Evolutionary conservation across 2,797 vertebrate species (phyloP).

Genomic region (Cuniculus paca): DNA sequence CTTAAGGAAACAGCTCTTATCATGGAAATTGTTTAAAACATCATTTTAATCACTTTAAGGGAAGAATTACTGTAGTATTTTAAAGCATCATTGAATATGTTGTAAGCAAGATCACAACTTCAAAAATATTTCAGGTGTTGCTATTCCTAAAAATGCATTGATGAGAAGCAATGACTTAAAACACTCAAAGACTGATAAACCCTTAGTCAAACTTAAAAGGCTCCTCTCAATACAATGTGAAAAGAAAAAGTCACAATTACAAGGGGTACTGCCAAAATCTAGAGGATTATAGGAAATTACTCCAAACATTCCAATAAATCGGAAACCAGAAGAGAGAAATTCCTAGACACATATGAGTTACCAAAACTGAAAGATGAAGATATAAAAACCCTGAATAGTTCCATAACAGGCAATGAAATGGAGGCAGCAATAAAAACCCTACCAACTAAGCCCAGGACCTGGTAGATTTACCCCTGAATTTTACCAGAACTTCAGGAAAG

Average conservation of each 20-base stretch:
- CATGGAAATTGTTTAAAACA: not conserved
- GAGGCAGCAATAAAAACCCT: not conserved
- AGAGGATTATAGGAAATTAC: not conserved
- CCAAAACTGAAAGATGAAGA: not conserved
- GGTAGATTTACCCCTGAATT: not conserved
- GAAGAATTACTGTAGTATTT: not conserved
- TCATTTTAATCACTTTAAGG: not conserved
- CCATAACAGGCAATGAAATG: not conserved
- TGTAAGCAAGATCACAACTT: not conserved
- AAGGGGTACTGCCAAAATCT: not conserved
- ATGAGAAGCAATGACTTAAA: not conserved
- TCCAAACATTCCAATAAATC: not conserved
- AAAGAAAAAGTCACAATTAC: not conserved
- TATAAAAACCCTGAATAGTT: not conserved
- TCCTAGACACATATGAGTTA: not conserved
- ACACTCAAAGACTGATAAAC: not conserved
- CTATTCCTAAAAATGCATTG: constrained; percentile 28
- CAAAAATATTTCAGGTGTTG: constrained; percentile 16
- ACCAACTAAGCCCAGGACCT: not conserved
- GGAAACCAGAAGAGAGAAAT: not conserved
- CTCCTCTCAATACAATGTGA: not conserved
- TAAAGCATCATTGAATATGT: not conserved
- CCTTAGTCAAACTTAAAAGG: not conserved
- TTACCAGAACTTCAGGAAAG: not conserved
- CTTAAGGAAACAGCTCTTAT: constrained; percentile 11